A percentile compares a stretch with the other conserved stretches of the same genome.
These are phyloP conservation scores for Sitta carolinensis DNA, from an alignment of 2,797 vertebrate species.

Conservation along the genomic window DNA sequence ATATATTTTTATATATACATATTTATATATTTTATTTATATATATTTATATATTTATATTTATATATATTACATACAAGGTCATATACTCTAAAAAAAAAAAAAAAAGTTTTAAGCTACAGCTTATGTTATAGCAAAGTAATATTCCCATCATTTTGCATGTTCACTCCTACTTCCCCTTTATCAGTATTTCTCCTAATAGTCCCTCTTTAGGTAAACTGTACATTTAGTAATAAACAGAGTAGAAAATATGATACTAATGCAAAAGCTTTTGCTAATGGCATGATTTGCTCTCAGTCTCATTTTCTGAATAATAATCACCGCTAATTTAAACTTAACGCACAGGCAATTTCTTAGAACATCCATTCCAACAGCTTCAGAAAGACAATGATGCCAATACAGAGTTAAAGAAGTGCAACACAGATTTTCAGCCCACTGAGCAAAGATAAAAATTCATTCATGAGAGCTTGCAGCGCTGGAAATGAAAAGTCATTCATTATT, in stretches of 20 bases:
- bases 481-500: slow-evolving; percentile 45
- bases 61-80: background rate
- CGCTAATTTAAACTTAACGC: slow-evolving; percentile 71
- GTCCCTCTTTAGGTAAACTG: slow-evolving; percentile 47
- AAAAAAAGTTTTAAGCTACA: background rate
- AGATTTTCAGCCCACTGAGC: slow-evolving; percentile 41
- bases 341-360: slow-evolving; percentile 62
- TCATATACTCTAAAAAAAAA: background rate
- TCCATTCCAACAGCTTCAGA: slow-evolving; percentile 43
- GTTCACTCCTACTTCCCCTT: background rate
- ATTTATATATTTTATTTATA: too few relatives aligned
- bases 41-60: too few relatives aligned
- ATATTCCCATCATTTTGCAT: background rate
- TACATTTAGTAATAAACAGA: slow-evolving; percentile 71
- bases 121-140: background rate
- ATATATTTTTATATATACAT: too few relatives aligned
- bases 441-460: slow-evolving; percentile 49
- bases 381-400: slow-evolving; percentile 39
- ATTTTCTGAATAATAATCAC: slow-evolving; percentile 71
- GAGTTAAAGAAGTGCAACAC: slow-evolving; percentile 36
- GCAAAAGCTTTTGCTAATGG: slow-evolving; percentile 57
- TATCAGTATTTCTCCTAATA: background rate
- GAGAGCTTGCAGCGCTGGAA: background rate
- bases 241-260: slow-evolving; percentile 67
- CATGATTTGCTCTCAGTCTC: slow-evolving; percentile 44